Evolutionary conservation across 2,113 vertebrate species (phyloP), one percentile per base, ranked within the genome.

Genomic region (Clupea harengus): DNA sequence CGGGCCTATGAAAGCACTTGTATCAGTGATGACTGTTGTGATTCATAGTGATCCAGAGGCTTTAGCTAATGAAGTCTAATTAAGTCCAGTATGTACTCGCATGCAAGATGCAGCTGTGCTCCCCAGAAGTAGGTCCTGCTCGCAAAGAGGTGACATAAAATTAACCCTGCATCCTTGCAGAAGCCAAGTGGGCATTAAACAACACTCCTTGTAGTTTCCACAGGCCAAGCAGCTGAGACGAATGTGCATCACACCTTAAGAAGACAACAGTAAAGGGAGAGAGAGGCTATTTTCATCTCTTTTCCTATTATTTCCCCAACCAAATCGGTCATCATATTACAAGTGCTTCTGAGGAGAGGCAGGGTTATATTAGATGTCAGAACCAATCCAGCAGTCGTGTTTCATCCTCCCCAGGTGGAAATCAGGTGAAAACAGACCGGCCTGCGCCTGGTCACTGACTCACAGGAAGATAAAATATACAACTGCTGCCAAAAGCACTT

Each of bases 331-430:
- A 44, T 87, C 60, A 67, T 47, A 89, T 64, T 81, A 82, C 54
- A 45, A n/a, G 10, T 82, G 44, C 47, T 49, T 45, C 32, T 39
- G 15, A 83, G 81, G 49, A 84, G 45, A 82, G 64, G 52, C 81
- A 87, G 85, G 82, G 82, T 83, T 87, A 50, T 82, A 89, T 89
- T 85, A 85, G 87, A 75, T 89, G 82, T 90, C 85, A 87, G 47
- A 85, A 86, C 82, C 87, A 88, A 88, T 89, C 85, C 67, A 39
- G 10, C 46, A 15, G 18, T 8, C 22, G 28, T 17, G 60, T 81
- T 67, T 46, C 84, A 39, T 10, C 82, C 28, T 84, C 84, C 83
- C 81, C 60, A 32, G 54, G 17, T 78, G 72, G 72, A 32, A 39
- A 78, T 78, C 72, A 39, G 72, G 72, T 78, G 72, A 17, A 78